These are phyloP conservation scores for Neogobius melanostomus DNA, from an alignment of 2,113 vertebrate species.

Conservation along the genomic window DNA sequence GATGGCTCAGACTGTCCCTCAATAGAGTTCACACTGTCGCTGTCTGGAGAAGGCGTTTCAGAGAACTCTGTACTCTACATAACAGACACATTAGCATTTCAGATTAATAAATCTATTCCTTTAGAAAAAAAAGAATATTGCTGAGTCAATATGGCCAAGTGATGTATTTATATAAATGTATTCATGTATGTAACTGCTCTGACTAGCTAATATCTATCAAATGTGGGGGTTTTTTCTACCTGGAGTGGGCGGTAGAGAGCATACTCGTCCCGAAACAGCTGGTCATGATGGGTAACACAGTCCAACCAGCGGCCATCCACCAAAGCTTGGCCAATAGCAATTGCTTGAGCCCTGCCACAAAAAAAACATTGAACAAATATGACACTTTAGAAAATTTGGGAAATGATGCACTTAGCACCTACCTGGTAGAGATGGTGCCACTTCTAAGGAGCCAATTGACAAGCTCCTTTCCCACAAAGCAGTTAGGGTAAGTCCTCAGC, in stretches of 20 bases:
- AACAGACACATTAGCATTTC: constrained; percentile 12
- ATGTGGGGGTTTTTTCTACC: constrained; percentile 65
- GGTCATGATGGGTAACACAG: constrained; percentile 94
- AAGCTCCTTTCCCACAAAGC: constrained; percentile 97
- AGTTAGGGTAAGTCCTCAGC: constrained; percentile 96
- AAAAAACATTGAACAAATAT: neutral
- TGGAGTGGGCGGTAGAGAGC: constrained; percentile 94
- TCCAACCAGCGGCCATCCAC: constrained; percentile 97
- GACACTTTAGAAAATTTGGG: neutral
- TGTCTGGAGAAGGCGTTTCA: constrained; percentile 96
- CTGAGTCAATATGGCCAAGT: constrained; percentile 17
- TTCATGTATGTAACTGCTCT: too few relatives aligned
- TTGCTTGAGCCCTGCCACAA: constrained; percentile 87
- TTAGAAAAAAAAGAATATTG: neutral
- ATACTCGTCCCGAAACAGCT: constrained; percentile 96
- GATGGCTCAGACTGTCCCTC: constrained; percentile 98
- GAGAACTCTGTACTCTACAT: constrained; percentile 93
- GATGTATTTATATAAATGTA: too few relatives aligned
- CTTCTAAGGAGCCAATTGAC: constrained; percentile 98
- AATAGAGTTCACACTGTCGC: constrained; percentile 93
- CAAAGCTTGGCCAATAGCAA: constrained; percentile 94
- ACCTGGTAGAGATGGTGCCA: constrained; percentile 93
- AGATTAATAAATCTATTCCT: neutral
- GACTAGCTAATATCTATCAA: neutral
- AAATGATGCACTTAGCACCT: neutral